Conservation (phyloP, 2,888 invertebrate genomes). For the Stenurella melanura region DNA sequence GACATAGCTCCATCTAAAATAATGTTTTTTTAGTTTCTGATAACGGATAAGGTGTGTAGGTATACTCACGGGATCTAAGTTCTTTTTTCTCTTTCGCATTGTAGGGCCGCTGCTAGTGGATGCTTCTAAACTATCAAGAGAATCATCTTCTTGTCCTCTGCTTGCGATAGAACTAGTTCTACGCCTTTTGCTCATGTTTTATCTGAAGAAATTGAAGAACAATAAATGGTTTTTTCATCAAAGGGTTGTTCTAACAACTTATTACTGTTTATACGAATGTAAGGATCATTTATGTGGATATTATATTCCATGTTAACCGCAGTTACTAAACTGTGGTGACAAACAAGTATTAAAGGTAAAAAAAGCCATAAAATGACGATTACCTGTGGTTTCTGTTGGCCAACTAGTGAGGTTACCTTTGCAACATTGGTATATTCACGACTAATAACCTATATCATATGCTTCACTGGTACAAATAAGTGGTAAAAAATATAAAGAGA, state of each 20-base stretch:
- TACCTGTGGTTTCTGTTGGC: slow-evolving; percentile 46
- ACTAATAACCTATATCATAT: slow-evolving; percentile 37
- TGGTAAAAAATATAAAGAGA: slow-evolving; percentile 43
- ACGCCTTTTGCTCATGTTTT: slow-evolving; percentile 84
- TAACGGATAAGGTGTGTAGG: neutral
- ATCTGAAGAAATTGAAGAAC: slow-evolving; percentile 29
- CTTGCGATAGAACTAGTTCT: slow-evolving; percentile 90
- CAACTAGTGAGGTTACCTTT: slow-evolving; percentile 55
- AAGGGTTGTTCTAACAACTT: neutral
- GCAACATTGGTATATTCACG: slow-evolving; percentile 50
- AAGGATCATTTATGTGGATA: neutral
- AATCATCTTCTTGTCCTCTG: slow-evolving; percentile 83
- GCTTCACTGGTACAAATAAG: slow-evolving; percentile 40
- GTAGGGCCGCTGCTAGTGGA: slow-evolving; percentile 75
- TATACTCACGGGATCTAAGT: slow-evolving; percentile 83
- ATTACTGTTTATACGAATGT: neutral
- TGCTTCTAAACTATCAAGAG: slow-evolving; percentile 80
- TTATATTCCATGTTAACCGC: neutral
- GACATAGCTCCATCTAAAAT: slow-evolving; percentile 86
- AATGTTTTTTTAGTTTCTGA: neutral
- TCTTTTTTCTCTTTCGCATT: slow-evolving; percentile 79
- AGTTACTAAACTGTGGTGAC: neutral
- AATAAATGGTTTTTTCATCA: neutral
- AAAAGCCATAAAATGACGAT: slow-evolving; percentile 44
- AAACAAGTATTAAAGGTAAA: slow-evolving; percentile 24